A percentile compares a stretch with the other conserved stretches of the same genome.
These are phyloP conservation scores for Cossypha polioptera DNA, from an alignment of 2,797 vertebrate genomes.

Conservation along the genomic window DNA sequence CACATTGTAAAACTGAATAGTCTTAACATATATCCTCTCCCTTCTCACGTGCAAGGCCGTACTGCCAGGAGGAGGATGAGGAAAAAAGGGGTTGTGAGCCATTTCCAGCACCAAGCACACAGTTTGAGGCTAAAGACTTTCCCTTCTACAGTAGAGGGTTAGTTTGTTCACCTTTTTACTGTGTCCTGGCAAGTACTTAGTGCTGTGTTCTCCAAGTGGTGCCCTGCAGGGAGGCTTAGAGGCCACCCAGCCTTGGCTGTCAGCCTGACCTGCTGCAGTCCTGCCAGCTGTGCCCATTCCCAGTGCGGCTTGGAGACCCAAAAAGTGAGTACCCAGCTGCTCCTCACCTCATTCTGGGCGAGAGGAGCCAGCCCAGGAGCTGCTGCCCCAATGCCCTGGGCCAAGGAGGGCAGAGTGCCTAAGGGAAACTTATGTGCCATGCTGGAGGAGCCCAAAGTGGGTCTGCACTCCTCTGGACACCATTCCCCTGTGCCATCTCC, in stretches of 20 bases:
- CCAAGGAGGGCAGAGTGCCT: rapidly evolving
- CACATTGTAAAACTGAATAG: neutral
- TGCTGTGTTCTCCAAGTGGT: neutral
- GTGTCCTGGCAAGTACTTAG: neutral
- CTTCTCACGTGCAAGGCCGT: rapidly evolving
- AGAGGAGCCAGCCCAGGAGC: neutral
- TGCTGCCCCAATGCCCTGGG: rapidly evolving
- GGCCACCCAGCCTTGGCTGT: neutral
- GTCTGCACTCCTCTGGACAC: neutral
- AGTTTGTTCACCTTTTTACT: neutral
- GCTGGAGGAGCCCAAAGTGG: neutral
- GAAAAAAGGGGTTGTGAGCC: neutral
- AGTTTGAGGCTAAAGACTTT: neutral
- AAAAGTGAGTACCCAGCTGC: neutral
- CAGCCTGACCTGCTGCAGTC: neutral
- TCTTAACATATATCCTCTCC: neutral
- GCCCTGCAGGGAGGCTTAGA: neutral
- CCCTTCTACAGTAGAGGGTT: neutral
- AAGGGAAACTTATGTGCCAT: rapidly evolving
- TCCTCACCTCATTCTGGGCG: neutral
- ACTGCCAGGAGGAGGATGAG: neutral
- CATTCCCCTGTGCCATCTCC: neutral
- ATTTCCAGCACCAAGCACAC: neutral
- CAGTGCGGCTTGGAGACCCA: neutral
- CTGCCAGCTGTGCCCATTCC: neutral